Base-by-base conservation (phyloP, 2,113 vertebrate species). In the Melospiza georgiana region DNA sequence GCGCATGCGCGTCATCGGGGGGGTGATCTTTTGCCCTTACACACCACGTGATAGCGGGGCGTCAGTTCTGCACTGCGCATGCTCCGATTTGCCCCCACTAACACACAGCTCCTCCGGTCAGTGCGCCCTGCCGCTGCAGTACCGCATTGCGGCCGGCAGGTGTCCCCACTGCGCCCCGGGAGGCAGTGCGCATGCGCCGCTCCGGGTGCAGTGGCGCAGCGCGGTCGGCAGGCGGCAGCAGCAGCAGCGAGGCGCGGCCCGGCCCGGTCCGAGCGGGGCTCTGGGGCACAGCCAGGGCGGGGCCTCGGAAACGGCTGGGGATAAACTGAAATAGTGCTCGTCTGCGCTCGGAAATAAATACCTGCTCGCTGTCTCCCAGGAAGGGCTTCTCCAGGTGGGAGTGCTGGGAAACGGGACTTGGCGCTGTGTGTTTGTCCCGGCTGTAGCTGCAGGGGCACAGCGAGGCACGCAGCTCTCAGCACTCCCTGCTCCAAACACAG, bases 41-140 rank as follows among this genome's bases (percentile, higher is more conserved):
- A 1, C 0, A 7, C 11, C 30, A 23, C 24, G 44, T 15, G 44
- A 28, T 0, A 39, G 27, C 21, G 1, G 3, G 20, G 11, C 2
- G 8, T 1, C 49, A 0, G 11, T 8, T 20, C 21, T 1, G 18
- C 11, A 6, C 4, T 5, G 14, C 49, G 58, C 68, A 39, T 33
- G 39, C 68, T 27, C 67, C 17, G 1, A 0, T 0, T 1, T 7
- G 27, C 49, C 49, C 11, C 17, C 17, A 3, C 37, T 39, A 39
- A 39, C 3, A 0, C 0, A 0, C 3, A 3, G 10, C 31, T 0
- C 2, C 31, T 0, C 2, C 1, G 0, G 1, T 0, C 35, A 15
- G 15, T 3, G 20, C 16, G 0, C 5, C 2, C 0, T 2, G 8
- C 4, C 3, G 2, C 6, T 2, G 58, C 39, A 27, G 17, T 4